phyloP scores from a whole-genome alignment of 2,888 invertebrate species.

The Beris morrisii region DNA sequence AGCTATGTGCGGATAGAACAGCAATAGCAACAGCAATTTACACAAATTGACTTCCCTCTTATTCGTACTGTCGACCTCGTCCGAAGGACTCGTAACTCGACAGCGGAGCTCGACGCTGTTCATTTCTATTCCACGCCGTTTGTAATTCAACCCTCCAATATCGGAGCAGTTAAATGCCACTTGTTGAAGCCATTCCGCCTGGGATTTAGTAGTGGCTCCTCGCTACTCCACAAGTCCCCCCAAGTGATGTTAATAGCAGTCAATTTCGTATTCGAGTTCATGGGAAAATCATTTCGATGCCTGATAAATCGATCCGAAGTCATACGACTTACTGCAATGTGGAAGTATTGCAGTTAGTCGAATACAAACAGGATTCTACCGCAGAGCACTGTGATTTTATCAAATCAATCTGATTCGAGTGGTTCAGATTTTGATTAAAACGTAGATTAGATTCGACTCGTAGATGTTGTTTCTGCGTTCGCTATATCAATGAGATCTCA shows the following conservation, averaged over 20 bases:
- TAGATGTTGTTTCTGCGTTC: too few species aligned
- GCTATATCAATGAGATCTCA: too few species aligned
- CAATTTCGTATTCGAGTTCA: constrained; percentile 29
- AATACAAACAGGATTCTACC: too few species aligned
- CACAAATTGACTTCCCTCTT: constrained; percentile 37
- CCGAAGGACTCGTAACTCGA: constrained; percentile 11
- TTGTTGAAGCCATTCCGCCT: constrained; percentile 35
- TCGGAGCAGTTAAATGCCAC: constrained; percentile 37
- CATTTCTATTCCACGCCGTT: constrained; percentile 37
- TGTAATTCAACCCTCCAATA: constrained; percentile 38
- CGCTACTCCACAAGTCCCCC: constrained; percentile 19
- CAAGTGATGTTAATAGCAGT: constrained; percentile 35
- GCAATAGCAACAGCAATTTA: constrained; percentile 35
- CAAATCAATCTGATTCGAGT: too few species aligned
- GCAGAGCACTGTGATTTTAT: too few species aligned
- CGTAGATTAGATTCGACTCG: too few species aligned
- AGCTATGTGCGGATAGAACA: constrained; percentile 20
- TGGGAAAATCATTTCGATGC: constrained; percentile 27
- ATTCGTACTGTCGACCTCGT: constrained; percentile 15
- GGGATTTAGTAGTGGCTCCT: constrained; percentile 32
- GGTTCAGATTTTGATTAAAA: too few species aligned
- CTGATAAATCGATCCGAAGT: background rate
- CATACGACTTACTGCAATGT: too few species aligned
- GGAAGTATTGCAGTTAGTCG: too few species aligned
- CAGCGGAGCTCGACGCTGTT: constrained; percentile 27